phyloP scores from a whole-genome alignment of 2,113 vertebrate genomes.

The Pangasianodon hypophthalmus region DNA sequence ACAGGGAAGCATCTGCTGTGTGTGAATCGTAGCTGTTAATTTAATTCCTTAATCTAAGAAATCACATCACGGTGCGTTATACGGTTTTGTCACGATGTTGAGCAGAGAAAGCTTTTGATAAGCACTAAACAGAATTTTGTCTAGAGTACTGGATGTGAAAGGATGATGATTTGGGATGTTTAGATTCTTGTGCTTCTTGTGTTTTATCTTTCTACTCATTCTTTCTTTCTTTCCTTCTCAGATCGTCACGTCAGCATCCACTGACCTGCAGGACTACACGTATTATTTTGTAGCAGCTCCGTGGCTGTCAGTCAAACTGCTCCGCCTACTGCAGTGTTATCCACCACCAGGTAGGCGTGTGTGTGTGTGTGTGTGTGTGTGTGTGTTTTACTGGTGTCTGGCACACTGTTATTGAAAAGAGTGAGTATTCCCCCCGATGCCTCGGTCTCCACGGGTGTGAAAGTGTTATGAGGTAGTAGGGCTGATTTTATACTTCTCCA shows the following conservation, averaged over 20 bases:
- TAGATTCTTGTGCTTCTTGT: not conserved
- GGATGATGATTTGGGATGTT: not conserved
- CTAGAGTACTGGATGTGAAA: not conserved
- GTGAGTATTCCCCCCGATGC: not conserved
- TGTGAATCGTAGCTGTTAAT: not conserved
- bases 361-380: not conserved
- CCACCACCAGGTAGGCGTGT: constrained; percentile 69
- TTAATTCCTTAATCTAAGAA: not conserved
- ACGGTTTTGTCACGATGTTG: not conserved
- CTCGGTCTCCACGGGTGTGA: not conserved
- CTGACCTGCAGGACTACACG: constrained; percentile 89
- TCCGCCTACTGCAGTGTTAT: constrained; percentile 87
- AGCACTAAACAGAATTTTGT: not conserved
- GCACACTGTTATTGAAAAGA: not conserved
- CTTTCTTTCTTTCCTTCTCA: constrained; percentile 50
- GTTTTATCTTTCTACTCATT: not conserved
- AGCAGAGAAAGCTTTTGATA: not conserved
- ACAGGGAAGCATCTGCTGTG: not conserved
- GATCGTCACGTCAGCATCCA: constrained; percentile 91
- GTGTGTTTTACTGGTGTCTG: not conserved
- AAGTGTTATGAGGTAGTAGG: not conserved
- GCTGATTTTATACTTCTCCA: not conserved
- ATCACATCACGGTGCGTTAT: not conserved
- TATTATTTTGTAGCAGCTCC: constrained; percentile 93
- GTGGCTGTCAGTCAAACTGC: constrained; percentile 88